Evolutionary conservation across 2,113 vertebrate genomes (phyloP), one percentile per base, ranked within the genome.

Genomic region (Triplophysa rosa): DNA sequence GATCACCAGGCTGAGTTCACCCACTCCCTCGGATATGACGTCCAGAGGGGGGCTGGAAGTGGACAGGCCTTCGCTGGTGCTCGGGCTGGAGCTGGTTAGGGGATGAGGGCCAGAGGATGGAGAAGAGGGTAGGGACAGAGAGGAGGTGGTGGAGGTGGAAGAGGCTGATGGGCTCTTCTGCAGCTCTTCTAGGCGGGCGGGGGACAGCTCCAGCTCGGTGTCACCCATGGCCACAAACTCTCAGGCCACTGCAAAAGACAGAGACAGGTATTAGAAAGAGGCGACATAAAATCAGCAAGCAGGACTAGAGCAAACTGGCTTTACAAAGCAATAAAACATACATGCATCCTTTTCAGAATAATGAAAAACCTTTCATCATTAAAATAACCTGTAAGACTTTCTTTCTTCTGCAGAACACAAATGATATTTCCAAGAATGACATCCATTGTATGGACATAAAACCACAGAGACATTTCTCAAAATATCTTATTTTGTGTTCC

Each of bases 1-100:
- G 11, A 98, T 99, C 66, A 97, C 90, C 0, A 91, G 77, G 72
- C 90, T 90, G 47, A 95, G 90, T 81, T 98, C 97, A 0, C 88
- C 91, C 0, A 92, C 85, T 0, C 95, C 96, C 83, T 99, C 97
- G 0, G 86, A 91, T 92, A 99, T 99, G 87, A 98, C 91, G 0
- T 92, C 90, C 62, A 94, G 93, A 0, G 90, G 80, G 0, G 92
- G 89, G 4, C 93, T 93, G 10, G 88, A 86, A 23, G 84, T 89
- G 0, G 91, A 90, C 0, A 86, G 84, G 47, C 91, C 72, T 58
- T 87, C 88, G 4, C 82, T 80, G 81, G 80, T 72, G 65, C 79
- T 83, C 23, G 88, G 89, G 84, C 77, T 78, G 52, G 8, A 88
- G 87, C 80, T 78, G 83, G 67, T 86, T 17, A 85, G 1, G 23